A percentile compares a stretch with the other conserved stretches of the same genome.
Evolutionary conservation across 2,888 invertebrate species (phyloP).

Genomic region (Agrochola circellaris): DNA sequence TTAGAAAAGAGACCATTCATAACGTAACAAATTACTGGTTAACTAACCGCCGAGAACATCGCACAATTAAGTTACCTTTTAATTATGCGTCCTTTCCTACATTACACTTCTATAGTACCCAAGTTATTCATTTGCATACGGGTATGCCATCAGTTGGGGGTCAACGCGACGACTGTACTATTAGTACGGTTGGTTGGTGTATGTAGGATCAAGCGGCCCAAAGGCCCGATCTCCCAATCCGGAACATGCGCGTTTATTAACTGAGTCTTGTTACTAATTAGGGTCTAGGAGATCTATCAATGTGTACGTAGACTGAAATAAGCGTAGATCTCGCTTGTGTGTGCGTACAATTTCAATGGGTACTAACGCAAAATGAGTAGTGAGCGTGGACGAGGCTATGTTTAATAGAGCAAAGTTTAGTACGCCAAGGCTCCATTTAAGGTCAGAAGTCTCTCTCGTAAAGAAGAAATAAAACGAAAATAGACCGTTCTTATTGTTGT

Average conservation of each 20-base stretch:
- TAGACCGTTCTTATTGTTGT: slow-evolving; percentile 51
- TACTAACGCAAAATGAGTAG: slow-evolving; percentile 48
- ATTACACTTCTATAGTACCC: slow-evolving; percentile 51
- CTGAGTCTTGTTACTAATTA: slow-evolving; percentile 70
- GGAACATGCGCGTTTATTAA: slow-evolving; percentile 69
- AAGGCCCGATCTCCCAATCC: slow-evolving; percentile 63
- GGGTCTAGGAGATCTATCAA: slow-evolving; percentile 53
- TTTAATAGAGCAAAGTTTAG: slow-evolving; percentile 57
- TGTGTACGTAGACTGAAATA: slow-evolving; percentile 39
- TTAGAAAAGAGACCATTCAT: slow-evolving; percentile 40
- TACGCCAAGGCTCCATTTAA: slow-evolving; percentile 50
- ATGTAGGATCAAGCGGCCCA: slow-evolving; percentile 64
- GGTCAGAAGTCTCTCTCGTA: slow-evolving; percentile 41
- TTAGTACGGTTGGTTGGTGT: slow-evolving; percentile 64
- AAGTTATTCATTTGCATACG: slow-evolving; percentile 67
- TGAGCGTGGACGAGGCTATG: slow-evolving; percentile 44
- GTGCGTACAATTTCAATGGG: slow-evolving; percentile 28
- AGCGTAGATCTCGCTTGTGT: slow-evolving; percentile 14
- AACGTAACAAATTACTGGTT: slow-evolving; percentile 51
- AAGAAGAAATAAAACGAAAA: slow-evolving; percentile 35
- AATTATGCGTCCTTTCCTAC: slow-evolving; percentile 59
- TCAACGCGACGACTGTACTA: slow-evolving; percentile 64
- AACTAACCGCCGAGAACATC: slow-evolving; percentile 48
- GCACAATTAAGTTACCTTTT: slow-evolving; percentile 61
- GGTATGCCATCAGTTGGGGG: slow-evolving; percentile 62